Base-by-base conservation (phyloP, 2,113 vertebrate species). In the Gallinago undulata region DNA sequence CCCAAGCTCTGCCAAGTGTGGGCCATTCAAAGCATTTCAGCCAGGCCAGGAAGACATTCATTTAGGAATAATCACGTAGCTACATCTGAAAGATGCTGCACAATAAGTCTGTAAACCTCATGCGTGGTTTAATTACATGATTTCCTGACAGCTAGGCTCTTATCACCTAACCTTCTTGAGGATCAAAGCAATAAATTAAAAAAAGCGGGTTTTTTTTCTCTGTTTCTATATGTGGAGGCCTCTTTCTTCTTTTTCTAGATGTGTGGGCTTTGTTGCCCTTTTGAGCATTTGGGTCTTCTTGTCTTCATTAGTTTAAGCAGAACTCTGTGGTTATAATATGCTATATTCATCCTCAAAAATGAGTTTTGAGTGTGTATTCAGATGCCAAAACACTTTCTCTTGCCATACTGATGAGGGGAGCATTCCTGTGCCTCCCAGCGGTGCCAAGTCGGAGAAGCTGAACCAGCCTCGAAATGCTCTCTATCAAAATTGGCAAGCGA, bases 401-500 rank as follows among this genome's bases (percentile, higher is more conserved):
- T 83, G 81, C 84, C 77, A 67, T 51, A 28, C n/a, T 37, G 89
- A 94, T 87, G n/a, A 77, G 47, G 35, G 55, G 59, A 94, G 31
- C 59, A 74, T 89, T 94, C 74, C 72, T 79, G 23, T 85, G 87
- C 73, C 37, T 95, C 41, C 69, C 77, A 84, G 80, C 0, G 1
- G 70, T 67, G 87, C 95, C 95, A 94, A 94, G 47, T 11, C 19
- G 2, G 70, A 68, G 87, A 89, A 31, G 59, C 35, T 74, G 60
- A 92, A 93, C 77, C 39, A 69, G 56, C n/a, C 78, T 94, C 35
- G 1, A 77, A 95, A 90, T 1, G 25, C 73, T 91, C 78, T 50
- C 62, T 92, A 95, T 95, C 91, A 93, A 92, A 96, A 93, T 53
- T 91, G 87, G 96, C 94, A 89, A 85, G 64, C 6, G 12, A 94